Base-by-base conservation (phyloP, 1,140 invertebrate species). In the Arion vulgaris region DNA sequence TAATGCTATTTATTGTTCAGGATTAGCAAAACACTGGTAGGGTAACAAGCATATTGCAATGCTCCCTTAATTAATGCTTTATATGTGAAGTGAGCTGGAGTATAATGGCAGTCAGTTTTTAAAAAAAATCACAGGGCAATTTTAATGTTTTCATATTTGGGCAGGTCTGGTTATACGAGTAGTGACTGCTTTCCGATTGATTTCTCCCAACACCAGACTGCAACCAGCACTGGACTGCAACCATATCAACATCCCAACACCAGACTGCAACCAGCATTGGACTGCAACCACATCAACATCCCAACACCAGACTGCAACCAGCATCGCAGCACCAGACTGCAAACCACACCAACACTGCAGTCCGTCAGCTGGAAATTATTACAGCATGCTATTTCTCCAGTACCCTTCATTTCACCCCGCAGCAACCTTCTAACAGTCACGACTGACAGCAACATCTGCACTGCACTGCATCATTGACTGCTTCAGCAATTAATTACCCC, bases 401-500 rank as follows among this genome's bases (percentile, higher is more conserved):
- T 34, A 62, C 38, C 62, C 53, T 66, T 39, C 51, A 78, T 36
- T 36, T 36, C 76, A 80, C 62, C 53, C 78, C 78, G 68, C 78
- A n/a, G 78, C 62, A 57, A 68, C 45, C 66, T 78, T 57, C 51
- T 74, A 51, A 66, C 49, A 68, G 75, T 51, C 36, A 62, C 74
- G 57, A 68, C 74, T 73, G 45, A 72, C 82, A 74, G 73, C 74
- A 32, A 82, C 81, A n/a, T 68, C 82, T 69, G 80, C 82, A 84
- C 62, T 80, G 78, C 68, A 76, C 82, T 34, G 49, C 81, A 82
- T 45, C 57, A 78, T 81, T 72, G 74, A 81, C 85, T 82, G 85
- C 85, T 68, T 84, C 86, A 84, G 83, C 83, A 79, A 73, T 45
- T 81, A 80, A 83, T 39, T 68, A 83, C 77, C 83, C 83, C 83